Evolutionary conservation across 2,888 invertebrate species (phyloP).

Genomic region (Fragum whitleyi): DNA sequence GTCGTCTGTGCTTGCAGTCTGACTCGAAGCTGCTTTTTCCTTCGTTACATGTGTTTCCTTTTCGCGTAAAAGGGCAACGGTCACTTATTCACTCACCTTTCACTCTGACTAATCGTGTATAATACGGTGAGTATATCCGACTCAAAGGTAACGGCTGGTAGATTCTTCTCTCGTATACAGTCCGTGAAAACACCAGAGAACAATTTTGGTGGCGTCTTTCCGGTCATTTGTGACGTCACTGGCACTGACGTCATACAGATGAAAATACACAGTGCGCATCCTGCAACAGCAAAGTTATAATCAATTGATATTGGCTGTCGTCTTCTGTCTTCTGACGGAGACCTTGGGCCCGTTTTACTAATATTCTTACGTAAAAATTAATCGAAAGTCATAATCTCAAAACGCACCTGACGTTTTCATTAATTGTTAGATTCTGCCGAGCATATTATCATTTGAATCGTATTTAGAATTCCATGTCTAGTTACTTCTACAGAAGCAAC

Average conservation of each 20-base stretch:
- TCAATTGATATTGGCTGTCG: neutral
- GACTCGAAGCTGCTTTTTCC: too few relatives aligned
- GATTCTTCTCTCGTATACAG: slow-evolving; percentile 10
- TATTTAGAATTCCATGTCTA: too few relatives aligned
- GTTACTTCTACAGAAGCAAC: too few relatives aligned
- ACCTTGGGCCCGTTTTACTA: neutral
- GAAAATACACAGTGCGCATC: neutral
- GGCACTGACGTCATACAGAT: neutral
- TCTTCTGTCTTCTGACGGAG: neutral
- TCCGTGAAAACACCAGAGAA: neutral
- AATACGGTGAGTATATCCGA: slow-evolving; percentile 10
- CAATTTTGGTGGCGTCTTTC: neutral
- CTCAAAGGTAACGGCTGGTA: slow-evolving; percentile 1
- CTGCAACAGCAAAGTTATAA: neutral
- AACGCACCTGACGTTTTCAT: too few relatives aligned
- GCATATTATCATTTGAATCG: too few relatives aligned
- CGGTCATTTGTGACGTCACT: neutral
- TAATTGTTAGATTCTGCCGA: too few relatives aligned
- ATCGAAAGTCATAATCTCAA: too few relatives aligned
- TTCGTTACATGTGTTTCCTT: too few relatives aligned
- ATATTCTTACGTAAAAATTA: neutral
- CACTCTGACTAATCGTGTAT: neutral
- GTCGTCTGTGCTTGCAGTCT: too few relatives aligned
- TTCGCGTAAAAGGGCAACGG: too few relatives aligned
- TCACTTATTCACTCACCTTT: slow-evolving; percentile 1